Evolutionary conservation across 37 sponge, comb jelly and placozoan genomes (phyloP).

Genomic region (Ianthella basta): DNA sequence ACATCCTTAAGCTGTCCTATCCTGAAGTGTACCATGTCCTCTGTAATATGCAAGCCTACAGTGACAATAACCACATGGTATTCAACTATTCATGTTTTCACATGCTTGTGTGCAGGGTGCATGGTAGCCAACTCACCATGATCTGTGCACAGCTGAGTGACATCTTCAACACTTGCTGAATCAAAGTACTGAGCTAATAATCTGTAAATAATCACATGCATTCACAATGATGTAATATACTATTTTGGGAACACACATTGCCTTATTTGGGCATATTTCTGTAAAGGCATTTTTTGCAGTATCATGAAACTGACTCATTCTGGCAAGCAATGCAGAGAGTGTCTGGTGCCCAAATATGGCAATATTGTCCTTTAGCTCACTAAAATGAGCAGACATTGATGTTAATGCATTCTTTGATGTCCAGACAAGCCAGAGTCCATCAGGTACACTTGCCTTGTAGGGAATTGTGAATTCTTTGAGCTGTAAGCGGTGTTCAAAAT

Average conservation of each 20-base stretch:
- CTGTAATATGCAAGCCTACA: constrained; percentile 23
- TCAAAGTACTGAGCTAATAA: constrained; percentile 36
- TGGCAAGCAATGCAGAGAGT: background rate
- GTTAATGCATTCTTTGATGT: background rate
- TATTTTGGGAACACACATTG: too few species aligned
- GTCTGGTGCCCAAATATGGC: background rate
- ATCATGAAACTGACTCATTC: too few species aligned
- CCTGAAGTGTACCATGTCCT: constrained; percentile 1
- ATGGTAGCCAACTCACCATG: constrained; percentile 46
- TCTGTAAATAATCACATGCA: background rate
- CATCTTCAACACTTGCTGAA: background rate
- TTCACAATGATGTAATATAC: too few species aligned
- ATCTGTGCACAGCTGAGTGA: constrained; percentile 32
- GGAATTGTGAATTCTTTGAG: constrained; percentile 26
- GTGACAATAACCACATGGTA: too few species aligned
- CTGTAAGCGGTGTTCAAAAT: constrained; percentile 53
- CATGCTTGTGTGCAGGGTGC: too few species aligned
- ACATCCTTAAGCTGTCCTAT: background rate
- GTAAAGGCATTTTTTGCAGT: too few species aligned
- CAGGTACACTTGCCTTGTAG: constrained; percentile 41
- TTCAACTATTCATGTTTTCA: too few species aligned
- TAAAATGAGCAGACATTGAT: background rate
- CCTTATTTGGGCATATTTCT: too few species aligned
- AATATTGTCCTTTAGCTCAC: background rate
- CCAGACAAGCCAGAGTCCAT: background rate